Percentiles rank a stretch among this genome's conserved stretches.
These are phyloP conservation scores for Lepidurus arcticus DNA, from an alignment of 1,140 invertebrate species.

Conservation along the genomic window DNA sequence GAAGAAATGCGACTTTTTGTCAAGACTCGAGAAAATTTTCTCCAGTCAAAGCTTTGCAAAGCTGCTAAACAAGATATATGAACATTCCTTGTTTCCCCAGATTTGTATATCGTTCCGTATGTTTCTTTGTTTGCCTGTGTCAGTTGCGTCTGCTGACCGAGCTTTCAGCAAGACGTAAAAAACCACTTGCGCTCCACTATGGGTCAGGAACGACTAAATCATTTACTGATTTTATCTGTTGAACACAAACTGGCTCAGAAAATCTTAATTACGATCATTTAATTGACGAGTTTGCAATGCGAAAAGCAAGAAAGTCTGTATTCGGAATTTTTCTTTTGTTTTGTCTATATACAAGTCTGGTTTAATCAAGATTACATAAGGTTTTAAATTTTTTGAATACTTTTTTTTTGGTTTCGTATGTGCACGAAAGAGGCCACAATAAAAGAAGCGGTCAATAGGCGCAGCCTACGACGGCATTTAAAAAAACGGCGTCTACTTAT, in stretches of 20 bases:
- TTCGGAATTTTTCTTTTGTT: background rate
- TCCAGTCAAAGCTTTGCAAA: background rate
- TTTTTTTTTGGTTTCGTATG: background rate
- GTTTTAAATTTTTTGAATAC: background rate
- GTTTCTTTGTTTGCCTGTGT: conserved; percentile 19
- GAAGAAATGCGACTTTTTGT: conserved; percentile 13
- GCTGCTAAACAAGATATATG: conserved; percentile 1
- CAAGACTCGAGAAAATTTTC: background rate
- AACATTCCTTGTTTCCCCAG: conserved; percentile 7
- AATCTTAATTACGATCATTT: background rate
- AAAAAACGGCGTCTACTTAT: too few relatives aligned
- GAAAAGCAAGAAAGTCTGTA: conserved; percentile 17
- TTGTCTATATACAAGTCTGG: background rate
- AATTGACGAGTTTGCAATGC: conserved; percentile 8
- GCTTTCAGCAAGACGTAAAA: conserved; percentile 23
- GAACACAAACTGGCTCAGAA: conserved; percentile 24
- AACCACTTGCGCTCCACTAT: conserved; percentile 29
- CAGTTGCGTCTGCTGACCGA: conserved; percentile 19
- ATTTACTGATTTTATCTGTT: conserved; percentile 24
- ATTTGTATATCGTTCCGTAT: conserved; percentile 19
- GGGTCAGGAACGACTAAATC: conserved; percentile 29
- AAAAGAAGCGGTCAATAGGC: too few relatives aligned
- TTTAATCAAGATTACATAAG: background rate
- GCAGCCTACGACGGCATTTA: too few relatives aligned
- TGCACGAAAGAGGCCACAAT: background rate